Evolutionary conservation across 2,113 vertebrate species (phyloP).

Genomic region (Smithornis capensis): DNA sequence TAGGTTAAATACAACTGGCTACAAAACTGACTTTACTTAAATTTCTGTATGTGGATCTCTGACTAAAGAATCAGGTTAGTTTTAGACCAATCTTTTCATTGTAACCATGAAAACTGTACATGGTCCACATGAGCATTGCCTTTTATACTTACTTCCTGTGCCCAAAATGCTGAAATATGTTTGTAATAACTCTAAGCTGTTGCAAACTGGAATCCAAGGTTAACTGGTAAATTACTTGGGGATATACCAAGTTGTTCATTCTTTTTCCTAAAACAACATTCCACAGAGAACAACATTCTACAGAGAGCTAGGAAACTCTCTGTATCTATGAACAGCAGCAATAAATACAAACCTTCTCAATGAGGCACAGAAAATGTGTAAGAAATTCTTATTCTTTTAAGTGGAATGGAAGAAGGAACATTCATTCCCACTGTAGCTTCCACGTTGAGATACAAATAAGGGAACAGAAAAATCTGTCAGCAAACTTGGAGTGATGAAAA

Average conservation of each 20-base stretch:
- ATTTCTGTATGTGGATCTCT: fast-evolving
- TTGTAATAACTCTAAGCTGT: background rate
- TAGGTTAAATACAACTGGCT: background rate
- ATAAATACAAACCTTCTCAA: background rate
- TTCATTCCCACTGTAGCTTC: background rate
- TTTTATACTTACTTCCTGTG: background rate
- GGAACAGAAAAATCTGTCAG: background rate
- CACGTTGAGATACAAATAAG: background rate
- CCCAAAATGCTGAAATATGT: background rate
- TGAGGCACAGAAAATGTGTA: background rate
- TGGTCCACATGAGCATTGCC: background rate
- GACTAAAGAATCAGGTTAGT: background rate
- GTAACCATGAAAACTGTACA: background rate
- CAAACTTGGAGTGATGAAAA: background rate
- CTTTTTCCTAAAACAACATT: background rate
- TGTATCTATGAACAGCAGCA: background rate
- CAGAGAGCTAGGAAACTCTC: background rate
- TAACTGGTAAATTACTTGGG: background rate
- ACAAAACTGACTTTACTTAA: background rate
- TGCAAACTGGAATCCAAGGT: background rate
- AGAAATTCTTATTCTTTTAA: background rate
- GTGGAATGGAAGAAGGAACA: background rate
- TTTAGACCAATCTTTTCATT: no score
- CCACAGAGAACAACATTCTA: no score
- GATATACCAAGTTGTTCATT: background rate